phyloP scores from a whole-genome alignment of 2,888 invertebrate genomes.

The Cartodere bifasciata region DNA sequence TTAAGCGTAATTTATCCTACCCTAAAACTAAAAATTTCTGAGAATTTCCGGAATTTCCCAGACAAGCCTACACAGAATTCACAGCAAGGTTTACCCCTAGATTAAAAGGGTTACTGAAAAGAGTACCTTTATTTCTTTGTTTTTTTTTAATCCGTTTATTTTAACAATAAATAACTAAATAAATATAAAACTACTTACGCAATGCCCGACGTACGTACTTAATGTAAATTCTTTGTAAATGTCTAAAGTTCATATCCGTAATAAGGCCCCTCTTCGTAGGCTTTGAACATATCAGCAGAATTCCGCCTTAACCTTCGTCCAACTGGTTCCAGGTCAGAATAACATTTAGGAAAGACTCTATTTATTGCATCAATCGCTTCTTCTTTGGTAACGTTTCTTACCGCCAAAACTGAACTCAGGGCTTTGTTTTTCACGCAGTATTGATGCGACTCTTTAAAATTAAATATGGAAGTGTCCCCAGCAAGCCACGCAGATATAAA shows the following conservation, averaged over 20 bases:
- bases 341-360: conserved; percentile 81
- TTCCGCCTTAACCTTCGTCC: conserved; percentile 65
- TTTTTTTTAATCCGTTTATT: too few relatives aligned
- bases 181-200: too few relatives aligned
- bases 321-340: conserved; percentile 84
- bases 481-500: conserved; percentile 68
- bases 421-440: conserved; percentile 88
- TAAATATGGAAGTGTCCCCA: conserved; percentile 60
- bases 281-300: conserved; percentile 62
- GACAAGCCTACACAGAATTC: too few relatives aligned
- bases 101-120: too few relatives aligned
- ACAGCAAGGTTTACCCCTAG: too few relatives aligned
- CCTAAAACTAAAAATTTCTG: too few relatives aligned
- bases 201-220: too few relatives aligned
- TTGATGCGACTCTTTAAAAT: conserved; percentile 66
- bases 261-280: conserved; percentile 61
- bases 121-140: too few relatives aligned
- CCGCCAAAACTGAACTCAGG: conserved; percentile 67
- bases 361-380: conserved; percentile 70
- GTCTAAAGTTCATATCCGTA: conserved; percentile 82
- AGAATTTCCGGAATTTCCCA: too few relatives aligned
- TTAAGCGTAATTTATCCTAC: too few relatives aligned
- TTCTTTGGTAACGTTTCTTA: conserved; percentile 55
- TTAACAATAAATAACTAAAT: too few relatives aligned
- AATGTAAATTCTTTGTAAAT: too few relatives aligned